Evolutionary conservation across 2,888 invertebrate species (phyloP).

Genomic region (Lycaena phlaeas): DNA sequence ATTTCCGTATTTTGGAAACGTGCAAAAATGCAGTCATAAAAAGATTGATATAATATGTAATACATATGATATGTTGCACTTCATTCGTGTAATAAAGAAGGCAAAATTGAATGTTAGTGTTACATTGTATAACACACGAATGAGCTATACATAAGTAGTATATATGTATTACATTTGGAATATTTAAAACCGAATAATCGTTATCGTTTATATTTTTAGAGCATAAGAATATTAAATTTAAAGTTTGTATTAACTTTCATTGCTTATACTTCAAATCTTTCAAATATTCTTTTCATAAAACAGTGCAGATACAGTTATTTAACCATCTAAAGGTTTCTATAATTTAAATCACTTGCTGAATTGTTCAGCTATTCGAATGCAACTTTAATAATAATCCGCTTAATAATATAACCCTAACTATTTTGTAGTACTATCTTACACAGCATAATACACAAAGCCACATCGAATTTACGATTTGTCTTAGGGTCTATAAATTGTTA

Average conservation of each 20-base stretch:
- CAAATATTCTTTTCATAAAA: no score
- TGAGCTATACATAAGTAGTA: slow-evolving; percentile 7
- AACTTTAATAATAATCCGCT: no score
- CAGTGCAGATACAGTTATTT: no score
- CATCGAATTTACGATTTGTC: slow-evolving; percentile 19
- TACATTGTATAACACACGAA: slow-evolving; percentile 8
- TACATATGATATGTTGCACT: background rate
- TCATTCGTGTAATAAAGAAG: slow-evolving; percentile 10
- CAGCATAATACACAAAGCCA: slow-evolving; percentile 10
- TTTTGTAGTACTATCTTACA: background rate
- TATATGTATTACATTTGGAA: no score
- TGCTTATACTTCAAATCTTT: no score
- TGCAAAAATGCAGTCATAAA: background rate
- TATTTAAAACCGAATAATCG: background rate
- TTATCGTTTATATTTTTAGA: background rate
- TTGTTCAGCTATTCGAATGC: no score
- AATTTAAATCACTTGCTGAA: no score
- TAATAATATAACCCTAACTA: no score
- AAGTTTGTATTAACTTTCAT: no score
- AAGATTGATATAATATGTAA: no score
- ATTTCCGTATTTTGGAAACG: slow-evolving; percentile 28
- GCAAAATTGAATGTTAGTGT: slow-evolving; percentile 11
- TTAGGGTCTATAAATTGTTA: slow-evolving; percentile 9
- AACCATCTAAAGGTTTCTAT: no score
- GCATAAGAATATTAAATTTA: background rate